Percentiles rank a stretch among this genome's conserved stretches.
These are phyloP conservation scores for Chelon auratus DNA, from an alignment of 2,797 vertebrate genomes.

Conservation along the genomic window DNA sequence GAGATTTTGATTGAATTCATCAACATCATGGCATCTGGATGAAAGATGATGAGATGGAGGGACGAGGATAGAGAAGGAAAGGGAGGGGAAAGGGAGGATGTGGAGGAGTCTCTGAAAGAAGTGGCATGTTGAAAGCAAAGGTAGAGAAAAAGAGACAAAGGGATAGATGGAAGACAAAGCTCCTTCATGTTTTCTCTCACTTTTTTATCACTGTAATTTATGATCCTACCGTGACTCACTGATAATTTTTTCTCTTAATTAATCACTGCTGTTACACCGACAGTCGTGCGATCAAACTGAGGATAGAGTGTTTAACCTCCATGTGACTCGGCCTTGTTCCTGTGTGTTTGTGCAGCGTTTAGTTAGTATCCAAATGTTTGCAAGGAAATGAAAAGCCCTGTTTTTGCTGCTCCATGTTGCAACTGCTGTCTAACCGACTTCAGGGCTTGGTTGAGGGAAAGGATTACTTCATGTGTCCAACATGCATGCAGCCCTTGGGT, in stretches of 20 bases:
- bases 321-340: background rate
- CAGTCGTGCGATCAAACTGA: background rate
- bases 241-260: conserved; percentile 7
- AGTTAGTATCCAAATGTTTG: conserved; percentile 25
- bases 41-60: conserved; percentile 56
- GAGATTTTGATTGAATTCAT: conserved; percentile 65
- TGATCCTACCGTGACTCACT: background rate
- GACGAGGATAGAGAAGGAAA: background rate
- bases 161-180: conserved; percentile 7
- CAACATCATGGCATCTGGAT: conserved; percentile 70
- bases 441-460: conserved; percentile 15
- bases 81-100: background rate
- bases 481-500: conserved; percentile 19
- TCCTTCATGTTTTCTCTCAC: background rate
- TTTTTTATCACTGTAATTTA: conserved; percentile 22
- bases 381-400: conserved; percentile 33
- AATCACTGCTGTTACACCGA: conserved; percentile 12
- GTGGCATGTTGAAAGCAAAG: background rate
- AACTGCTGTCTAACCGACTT: conserved; percentile 44
- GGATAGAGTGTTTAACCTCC: conserved; percentile 29
- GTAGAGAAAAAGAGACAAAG: background rate
- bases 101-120: background rate
- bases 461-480: conserved; percentile 34
- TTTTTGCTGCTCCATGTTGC: conserved; percentile 42
- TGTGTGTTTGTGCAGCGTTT: conserved; percentile 39